Evolutionary conservation across 2,888 invertebrate genomes (phyloP).

Genomic region (Boloria selene): DNA sequence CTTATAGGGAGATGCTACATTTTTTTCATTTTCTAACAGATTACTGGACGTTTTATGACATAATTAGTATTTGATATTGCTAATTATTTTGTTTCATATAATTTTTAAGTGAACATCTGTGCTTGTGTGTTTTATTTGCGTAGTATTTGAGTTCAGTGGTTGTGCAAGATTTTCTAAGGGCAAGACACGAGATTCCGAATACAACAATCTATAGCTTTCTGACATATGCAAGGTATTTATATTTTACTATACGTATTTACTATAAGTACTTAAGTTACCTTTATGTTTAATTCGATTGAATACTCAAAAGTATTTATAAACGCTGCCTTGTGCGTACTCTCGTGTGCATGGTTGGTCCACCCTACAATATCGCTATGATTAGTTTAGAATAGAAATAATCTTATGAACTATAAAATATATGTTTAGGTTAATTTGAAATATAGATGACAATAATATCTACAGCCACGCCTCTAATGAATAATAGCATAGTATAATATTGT

Average conservation of each 20-base stretch:
- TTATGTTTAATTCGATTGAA: neutral
- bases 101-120: constrained; percentile 58
- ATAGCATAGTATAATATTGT: too few species aligned
- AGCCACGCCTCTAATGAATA: too few species aligned
- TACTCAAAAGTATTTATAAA: constrained; percentile 11
- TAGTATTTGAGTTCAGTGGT: constrained; percentile 68
- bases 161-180: constrained; percentile 71
- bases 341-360: constrained; percentile 14
- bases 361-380: constrained; percentile 6
- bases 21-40: constrained; percentile 58
- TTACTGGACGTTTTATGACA: constrained; percentile 69
- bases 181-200: constrained; percentile 42
- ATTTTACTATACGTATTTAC: neutral
- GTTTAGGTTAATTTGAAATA: neutral
- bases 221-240: constrained; percentile 27
- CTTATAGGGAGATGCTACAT: constrained; percentile 67
- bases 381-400: neutral
- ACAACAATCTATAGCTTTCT: constrained; percentile 13
- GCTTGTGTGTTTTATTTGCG: constrained; percentile 66
- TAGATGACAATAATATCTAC: too few species aligned
- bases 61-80: constrained; percentile 57
- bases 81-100: constrained; percentile 51
- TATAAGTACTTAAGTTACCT: neutral
- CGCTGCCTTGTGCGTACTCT: constrained; percentile 14
- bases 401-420: neutral